Conservation (phyloP, 2,113 vertebrate genomes). For the Notothenia coriiceps region DNA sequence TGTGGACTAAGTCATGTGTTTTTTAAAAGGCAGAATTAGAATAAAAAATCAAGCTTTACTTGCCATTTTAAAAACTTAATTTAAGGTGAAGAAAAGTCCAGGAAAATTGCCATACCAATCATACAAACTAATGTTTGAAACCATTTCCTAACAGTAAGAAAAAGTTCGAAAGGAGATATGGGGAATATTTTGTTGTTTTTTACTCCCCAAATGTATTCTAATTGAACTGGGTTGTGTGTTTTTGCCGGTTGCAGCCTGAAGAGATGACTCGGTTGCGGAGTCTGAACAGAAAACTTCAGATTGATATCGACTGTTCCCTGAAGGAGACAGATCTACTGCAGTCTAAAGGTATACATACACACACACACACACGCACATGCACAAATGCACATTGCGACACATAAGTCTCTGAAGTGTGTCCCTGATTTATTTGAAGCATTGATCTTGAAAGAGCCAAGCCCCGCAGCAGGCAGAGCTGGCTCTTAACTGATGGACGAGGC, state of each 20-base stretch:
- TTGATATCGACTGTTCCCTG: slow-evolving; percentile 98
- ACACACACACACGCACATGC: slow-evolving; percentile 20
- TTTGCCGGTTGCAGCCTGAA: slow-evolving; percentile 89
- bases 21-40: neutral
- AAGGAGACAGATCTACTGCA: slow-evolving; percentile 98
- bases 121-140: neutral
- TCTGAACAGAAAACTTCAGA: slow-evolving; percentile 97
- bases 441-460: slow-evolving; percentile 58
- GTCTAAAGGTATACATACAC: slow-evolving; percentile 88
- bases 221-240: slow-evolving; percentile 48
- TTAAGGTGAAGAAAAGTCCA: neutral
- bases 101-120: neutral
- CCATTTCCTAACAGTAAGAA: neutral
- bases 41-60: neutral
- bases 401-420: slow-evolving; percentile 49
- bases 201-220: slow-evolving; percentile 10
- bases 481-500: slow-evolving; percentile 48
- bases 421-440: slow-evolving; percentile 65
- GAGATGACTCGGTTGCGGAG: slow-evolving; percentile 98
- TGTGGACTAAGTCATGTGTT: neutral
- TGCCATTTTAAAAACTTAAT: too few relatives aligned
- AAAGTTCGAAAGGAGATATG: neutral
- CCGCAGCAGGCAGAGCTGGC: slow-evolving; percentile 45
- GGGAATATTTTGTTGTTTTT: slow-evolving; percentile 12
- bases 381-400: slow-evolving; percentile 28